These are phyloP conservation scores for Eulemur mongoz DNA, from an alignment of 2,797 vertebrate species.

Conservation along the genomic window DNA sequence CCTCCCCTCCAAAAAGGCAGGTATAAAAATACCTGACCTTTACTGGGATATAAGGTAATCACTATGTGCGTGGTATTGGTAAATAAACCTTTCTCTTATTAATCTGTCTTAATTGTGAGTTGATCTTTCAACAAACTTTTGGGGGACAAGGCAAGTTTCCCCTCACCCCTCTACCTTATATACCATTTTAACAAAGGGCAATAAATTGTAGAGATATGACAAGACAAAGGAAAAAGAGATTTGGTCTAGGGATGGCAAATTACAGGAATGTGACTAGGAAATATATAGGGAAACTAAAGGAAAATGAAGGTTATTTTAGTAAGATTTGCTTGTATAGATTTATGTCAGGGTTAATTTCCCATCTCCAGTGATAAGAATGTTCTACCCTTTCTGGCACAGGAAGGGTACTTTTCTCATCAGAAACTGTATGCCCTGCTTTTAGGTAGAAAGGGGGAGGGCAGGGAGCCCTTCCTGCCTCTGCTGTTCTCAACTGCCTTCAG, in stretches of 20 bases:
- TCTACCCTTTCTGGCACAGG: neutral
- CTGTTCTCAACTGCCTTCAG: neutral
- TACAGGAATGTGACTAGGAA: neutral
- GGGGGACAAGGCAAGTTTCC: no score
- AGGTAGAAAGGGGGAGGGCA: neutral
- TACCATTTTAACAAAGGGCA: neutral
- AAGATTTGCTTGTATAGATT: neutral
- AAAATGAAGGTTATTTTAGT: neutral
- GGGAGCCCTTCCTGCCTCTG: neutral
- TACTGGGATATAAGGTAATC: no score
- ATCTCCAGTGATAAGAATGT: neutral
- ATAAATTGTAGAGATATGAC: neutral
- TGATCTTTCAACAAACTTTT: no score
- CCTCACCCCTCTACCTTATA: accelerated
- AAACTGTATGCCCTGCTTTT: neutral
- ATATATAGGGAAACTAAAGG: neutral
- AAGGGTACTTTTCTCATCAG: neutral
- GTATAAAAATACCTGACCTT: no score
- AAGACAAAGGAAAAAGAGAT: neutral
- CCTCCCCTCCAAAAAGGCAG: no score
- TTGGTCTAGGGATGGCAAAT: neutral
- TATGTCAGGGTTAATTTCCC: neutral
- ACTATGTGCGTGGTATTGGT: no score
- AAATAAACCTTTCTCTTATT: no score
- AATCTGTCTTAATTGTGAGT: no score